Evolutionary conservation across 2,113 vertebrate species (phyloP).

Genomic region (Oreochromis spilurus): DNA sequence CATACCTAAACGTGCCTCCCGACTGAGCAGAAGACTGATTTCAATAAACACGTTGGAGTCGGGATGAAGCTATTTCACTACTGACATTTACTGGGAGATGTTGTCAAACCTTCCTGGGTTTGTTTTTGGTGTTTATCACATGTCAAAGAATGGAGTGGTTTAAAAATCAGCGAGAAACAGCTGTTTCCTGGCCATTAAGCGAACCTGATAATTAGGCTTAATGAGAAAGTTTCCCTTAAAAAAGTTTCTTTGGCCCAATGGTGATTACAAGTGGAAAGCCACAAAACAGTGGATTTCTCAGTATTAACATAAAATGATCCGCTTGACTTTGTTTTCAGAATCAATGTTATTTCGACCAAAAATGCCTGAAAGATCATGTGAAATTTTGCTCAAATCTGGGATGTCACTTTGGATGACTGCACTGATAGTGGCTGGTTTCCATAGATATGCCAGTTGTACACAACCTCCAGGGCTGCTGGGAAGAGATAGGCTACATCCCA

Average conservation of each 20-base stretch:
- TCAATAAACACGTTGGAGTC: background rate
- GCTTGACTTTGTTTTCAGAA: background rate
- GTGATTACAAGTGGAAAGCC: background rate
- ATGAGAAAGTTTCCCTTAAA: background rate
- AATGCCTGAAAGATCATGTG: background rate
- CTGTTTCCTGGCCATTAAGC: background rate
- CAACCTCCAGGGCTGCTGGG: conserved; percentile 12
- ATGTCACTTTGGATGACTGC: background rate
- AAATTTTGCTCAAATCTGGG: conserved; percentile 1
- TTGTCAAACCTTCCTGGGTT: background rate
- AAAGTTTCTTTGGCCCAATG: background rate
- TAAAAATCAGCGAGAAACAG: background rate
- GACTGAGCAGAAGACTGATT: background rate
- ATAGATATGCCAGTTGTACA: conserved; percentile 2
- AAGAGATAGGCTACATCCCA: conserved; percentile 17
- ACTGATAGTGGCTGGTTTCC: background rate
- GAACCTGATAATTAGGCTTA: background rate
- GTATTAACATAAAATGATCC: background rate
- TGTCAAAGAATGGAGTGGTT: background rate
- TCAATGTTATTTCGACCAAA: background rate
- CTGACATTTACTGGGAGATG: background rate
- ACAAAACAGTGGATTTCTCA: background rate
- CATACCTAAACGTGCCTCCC: background rate
- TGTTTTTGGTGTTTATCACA: background rate
- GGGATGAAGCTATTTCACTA: background rate